Conservation (phyloP, 2,113 vertebrate genomes). For the Anseranas semipalmata region DNA sequence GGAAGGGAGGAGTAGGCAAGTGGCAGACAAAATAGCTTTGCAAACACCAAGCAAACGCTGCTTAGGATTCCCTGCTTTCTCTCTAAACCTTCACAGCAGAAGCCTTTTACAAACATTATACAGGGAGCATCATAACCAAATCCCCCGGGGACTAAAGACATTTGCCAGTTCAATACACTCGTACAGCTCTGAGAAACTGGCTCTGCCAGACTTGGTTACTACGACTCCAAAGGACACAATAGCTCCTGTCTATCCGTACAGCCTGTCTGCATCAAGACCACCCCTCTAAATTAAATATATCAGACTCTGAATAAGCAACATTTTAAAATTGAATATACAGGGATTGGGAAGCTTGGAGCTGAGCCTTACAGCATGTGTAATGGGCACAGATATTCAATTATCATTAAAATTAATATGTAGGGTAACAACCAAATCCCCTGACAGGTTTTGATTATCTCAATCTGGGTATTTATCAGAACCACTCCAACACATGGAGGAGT, state of each 20-base stretch:
- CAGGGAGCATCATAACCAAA: slow-evolving; percentile 30
- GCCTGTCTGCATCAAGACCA: neutral
- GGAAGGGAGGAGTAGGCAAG: neutral
- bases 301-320: neutral
- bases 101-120: slow-evolving; percentile 6
- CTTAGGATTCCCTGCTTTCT: neutral
- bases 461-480: slow-evolving; percentile 20
- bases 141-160: neutral
- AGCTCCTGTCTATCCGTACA: neutral
- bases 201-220: neutral
- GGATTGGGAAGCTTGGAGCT: neutral
- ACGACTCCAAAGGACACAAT: neutral
- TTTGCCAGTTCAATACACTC: slow-evolving; percentile 23
- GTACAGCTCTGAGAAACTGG: neutral
- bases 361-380: neutral
- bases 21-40: neutral
- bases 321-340: neutral
- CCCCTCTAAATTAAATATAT: neutral
- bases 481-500: neutral
- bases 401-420: slow-evolving; percentile 46
- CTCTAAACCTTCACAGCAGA: neutral
- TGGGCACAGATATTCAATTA: neutral
- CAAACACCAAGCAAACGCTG: neutral
- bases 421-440: slow-evolving; percentile 38
- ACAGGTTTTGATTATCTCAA: neutral